Evolutionary conservation across 2,888 invertebrate species (phyloP).

Genomic region (Spisula subtruncata): DNA sequence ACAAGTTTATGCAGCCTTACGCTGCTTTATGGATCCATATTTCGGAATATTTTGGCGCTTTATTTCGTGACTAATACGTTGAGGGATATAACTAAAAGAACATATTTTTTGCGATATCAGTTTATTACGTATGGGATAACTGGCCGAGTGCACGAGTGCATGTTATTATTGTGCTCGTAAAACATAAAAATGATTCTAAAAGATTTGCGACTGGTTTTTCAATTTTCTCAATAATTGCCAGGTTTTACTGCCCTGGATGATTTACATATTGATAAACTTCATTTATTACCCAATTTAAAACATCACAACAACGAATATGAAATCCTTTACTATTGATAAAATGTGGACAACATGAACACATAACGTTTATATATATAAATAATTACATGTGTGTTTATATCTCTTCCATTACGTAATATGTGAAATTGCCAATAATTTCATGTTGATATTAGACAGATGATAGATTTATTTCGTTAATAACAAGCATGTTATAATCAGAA

Average conservation of each 20-base stretch:
- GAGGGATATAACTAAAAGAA: not conserved
- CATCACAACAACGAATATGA: not conserved
- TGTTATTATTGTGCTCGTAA: not conserved
- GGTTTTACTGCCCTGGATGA: not conserved
- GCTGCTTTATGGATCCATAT: not conserved
- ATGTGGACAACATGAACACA: not conserved
- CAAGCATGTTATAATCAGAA: too few species aligned
- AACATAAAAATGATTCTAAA: too few species aligned
- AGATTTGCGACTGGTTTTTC: not conserved
- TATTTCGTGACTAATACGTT: not conserved
- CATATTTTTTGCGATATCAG: not conserved
- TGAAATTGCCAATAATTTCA: too few species aligned
- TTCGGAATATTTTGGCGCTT: not conserved
- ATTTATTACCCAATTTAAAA: not conserved
- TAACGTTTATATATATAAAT: too few species aligned
- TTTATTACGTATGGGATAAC: not conserved
- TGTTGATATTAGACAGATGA: too few species aligned
- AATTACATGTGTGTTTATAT: too few species aligned
- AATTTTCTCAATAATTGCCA: not conserved
- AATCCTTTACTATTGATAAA: not conserved
- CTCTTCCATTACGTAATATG: too few species aligned
- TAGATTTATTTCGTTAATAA: too few species aligned
- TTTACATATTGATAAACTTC: not conserved
- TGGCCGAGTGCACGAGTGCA: not conserved
- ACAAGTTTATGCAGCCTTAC: slow-evolving; percentile 14